phyloP scores from a whole-genome alignment of 2,888 invertebrate species.

The Caenorhabditis wallacei region DNA sequence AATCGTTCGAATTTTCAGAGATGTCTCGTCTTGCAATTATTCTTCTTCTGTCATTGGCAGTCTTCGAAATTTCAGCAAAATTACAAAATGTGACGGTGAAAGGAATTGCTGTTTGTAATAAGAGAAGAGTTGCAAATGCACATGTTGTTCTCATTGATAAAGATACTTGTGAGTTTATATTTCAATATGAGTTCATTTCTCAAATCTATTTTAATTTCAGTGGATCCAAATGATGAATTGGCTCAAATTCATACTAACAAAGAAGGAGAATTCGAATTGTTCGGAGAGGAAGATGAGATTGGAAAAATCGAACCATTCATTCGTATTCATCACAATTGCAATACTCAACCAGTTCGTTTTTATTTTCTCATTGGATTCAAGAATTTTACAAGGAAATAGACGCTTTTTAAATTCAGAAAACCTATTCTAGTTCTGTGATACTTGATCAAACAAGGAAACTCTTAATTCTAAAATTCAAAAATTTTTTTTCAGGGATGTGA shows the following conservation, averaged over 20 bases:
- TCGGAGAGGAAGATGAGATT: slow-evolving; percentile 76
- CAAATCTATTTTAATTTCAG: slow-evolving; percentile 49
- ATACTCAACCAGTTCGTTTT: slow-evolving; percentile 64
- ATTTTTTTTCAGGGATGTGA: slow-evolving; percentile 68
- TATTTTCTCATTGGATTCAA: too few species aligned
- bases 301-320: slow-evolving; percentile 76
- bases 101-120: slow-evolving; percentile 75
- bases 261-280: slow-evolving; percentile 74
- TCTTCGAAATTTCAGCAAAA: slow-evolving; percentile 47
- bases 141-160: slow-evolving; percentile 72
- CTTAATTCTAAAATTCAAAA: neutral
- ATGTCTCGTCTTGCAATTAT: slow-evolving; percentile 25
- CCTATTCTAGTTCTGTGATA: too few species aligned
- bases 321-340: slow-evolving; percentile 73
- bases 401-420: too few species aligned
- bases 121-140: slow-evolving; percentile 71
- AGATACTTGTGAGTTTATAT: slow-evolving; percentile 71
- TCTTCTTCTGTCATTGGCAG: slow-evolving; percentile 16
- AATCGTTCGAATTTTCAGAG: neutral
- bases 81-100: slow-evolving; percentile 75
- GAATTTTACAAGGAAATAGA: too few species aligned
- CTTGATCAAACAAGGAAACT: too few species aligned
- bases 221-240: slow-evolving; percentile 76
- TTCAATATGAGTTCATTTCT: neutral
- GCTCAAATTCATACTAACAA: slow-evolving; percentile 72